phyloP scores from a whole-genome alignment of 1,140 invertebrate genomes.

The Asbolus verrucosus region DNA sequence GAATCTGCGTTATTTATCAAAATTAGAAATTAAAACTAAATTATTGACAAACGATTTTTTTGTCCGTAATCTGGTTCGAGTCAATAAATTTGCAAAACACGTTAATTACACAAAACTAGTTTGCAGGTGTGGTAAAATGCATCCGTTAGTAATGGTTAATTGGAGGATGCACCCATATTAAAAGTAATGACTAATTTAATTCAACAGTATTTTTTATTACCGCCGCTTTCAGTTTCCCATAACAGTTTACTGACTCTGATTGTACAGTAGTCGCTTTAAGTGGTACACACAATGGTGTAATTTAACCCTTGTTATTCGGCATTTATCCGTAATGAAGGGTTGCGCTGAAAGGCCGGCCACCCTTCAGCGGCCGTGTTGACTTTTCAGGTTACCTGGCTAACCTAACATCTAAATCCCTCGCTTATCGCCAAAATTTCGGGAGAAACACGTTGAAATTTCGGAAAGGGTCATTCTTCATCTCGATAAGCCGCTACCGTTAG shows the following conservation, averaged over 20 bases:
- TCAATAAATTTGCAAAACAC: constrained; percentile 16
- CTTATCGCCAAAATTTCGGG: no score
- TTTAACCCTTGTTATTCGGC: constrained; percentile 59
- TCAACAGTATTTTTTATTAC: background rate
- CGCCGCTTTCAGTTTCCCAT: constrained; percentile 50
- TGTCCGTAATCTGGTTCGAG: no score
- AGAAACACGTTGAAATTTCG: constrained; percentile 1
- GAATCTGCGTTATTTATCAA: constrained; percentile 17
- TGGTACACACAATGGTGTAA: constrained; percentile 56
- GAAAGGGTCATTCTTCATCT: constrained; percentile 19
- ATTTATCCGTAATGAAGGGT: constrained; percentile 55
- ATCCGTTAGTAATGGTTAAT: background rate
- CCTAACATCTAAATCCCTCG: background rate
- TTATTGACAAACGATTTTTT: background rate
- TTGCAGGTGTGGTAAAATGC: background rate
- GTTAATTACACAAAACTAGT: background rate
- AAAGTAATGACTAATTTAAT: constrained; percentile 12
- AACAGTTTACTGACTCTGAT: constrained; percentile 46
- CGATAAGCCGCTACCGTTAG: constrained; percentile 58
- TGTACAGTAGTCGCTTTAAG: constrained; percentile 46
- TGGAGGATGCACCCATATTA: constrained; percentile 3
- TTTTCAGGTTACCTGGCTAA: constrained; percentile 1
- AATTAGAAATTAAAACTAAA: background rate
- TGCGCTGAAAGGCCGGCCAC: constrained; percentile 31
- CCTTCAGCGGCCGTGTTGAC: constrained; percentile 18